Conservation (phyloP, 2,113 vertebrate species). For the Terrapene triunguis region DNA sequence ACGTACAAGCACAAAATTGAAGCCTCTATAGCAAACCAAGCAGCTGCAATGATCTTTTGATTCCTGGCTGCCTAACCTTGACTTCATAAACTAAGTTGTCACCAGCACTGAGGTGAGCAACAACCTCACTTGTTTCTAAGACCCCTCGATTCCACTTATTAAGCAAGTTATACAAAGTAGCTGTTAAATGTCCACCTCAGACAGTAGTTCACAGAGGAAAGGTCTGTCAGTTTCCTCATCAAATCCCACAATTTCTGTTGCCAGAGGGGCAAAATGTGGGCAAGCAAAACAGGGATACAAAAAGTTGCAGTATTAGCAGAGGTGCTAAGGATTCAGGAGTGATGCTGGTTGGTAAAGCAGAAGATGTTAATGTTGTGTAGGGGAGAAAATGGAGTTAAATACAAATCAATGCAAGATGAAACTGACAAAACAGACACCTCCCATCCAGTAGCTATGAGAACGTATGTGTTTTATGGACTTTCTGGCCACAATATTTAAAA, state of each 20-base stretch:
- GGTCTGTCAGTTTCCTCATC: neutral
- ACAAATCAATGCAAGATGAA: conserved; percentile 34
- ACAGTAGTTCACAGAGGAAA: conserved; percentile 20
- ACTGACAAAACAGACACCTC: conserved; percentile 23
- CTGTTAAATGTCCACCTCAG: conserved; percentile 26
- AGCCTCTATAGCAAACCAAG: neutral
- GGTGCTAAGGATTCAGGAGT: conserved; percentile 11
- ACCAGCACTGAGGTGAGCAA: conserved; percentile 1
- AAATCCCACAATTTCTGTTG: conserved; percentile 20
- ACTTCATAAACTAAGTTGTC: conserved; percentile 30
- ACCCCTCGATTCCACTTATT: neutral
- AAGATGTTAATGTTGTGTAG: conserved; percentile 34
- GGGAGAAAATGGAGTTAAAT: conserved; percentile 26
- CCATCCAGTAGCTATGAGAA: conserved; percentile 10
- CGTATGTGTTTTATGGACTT: neutral
- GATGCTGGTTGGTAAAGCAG: conserved; percentile 7
- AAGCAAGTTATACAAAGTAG: conserved; percentile 12
- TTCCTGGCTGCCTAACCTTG: neutral
- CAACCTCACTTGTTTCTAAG: neutral
- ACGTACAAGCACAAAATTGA: neutral
- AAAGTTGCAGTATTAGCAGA: neutral
- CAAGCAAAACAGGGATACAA: conserved; percentile 7
- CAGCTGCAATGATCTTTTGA: neutral
- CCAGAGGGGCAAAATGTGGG: conserved; percentile 26
- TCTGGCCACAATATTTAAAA: conserved; percentile 34